Base-by-base conservation (phyloP, 2,888 invertebrate genomes). In the Brachycybe producta region DNA sequence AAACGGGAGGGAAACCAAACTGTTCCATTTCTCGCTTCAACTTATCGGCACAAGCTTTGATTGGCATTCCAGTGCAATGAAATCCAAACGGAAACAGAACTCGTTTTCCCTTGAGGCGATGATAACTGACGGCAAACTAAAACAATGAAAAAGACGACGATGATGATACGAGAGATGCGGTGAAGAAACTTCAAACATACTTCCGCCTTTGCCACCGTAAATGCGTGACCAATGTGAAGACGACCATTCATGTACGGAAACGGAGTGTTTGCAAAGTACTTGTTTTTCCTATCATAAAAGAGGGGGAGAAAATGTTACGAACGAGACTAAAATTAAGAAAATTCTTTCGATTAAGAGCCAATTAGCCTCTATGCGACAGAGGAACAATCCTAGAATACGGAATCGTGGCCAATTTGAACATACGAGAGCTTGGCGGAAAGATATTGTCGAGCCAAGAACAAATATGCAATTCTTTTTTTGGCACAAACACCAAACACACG, bases 211-310 rank as follows among this genome's bases (percentile, higher is more conserved):
- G 94, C 90, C 41, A 98, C 66, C 3, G 94, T 86, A 72, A 98
- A 98, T 13, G 91, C 88, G 66, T 98, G 98, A 0, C 98, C 98
- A 57, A 99, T 73, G 75, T 98, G 98, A 49, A 98, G 76, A 40
- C 88, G 78, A 8, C 98, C 98, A 75, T 98, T 98, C 97, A 98
- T 98, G 64, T 99, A 98, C 0, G 98, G 98, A 70, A 81, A 98
- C 1, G 98, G 98, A 71, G 98, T 98, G 2, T 92, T 92, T 30
- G 83, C 84, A 58, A 94, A 72, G 65, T 84, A 97, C 64, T 97
- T 98, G 55, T 86, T 85, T 61, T 78, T 71, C 5, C 65, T 63
- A 15, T 70, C n/a, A n/a, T n/a, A n/a, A n/a, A n/a, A n/a, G n/a
- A n/a, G n/a, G n/a, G n/a, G n/a, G 59, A 58, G 66, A 23, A 41